Conservation (phyloP, 2,113 vertebrate species). For the Lophura nycthemera region DNA sequence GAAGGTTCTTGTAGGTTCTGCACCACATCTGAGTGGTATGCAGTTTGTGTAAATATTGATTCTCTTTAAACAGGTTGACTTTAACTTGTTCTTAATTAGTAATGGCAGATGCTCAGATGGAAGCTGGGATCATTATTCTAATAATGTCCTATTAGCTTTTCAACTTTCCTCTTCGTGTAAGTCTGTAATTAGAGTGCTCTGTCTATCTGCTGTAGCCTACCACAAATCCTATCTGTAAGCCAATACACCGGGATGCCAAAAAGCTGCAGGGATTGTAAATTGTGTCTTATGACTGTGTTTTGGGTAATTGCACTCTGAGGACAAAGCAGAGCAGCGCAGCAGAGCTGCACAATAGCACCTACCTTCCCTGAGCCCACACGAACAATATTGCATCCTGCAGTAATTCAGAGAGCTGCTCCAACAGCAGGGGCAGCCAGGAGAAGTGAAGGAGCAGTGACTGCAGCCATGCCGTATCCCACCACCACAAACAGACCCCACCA, state of each 20-base stretch:
- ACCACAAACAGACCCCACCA: background rate
- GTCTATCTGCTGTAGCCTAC: conserved; percentile 45
- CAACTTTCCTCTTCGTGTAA: conserved; percentile 67
- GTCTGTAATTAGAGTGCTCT: conserved; percentile 63
- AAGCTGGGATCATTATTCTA: conserved; percentile 70
- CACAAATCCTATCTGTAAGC: conserved; percentile 20
- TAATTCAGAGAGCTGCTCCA: background rate
- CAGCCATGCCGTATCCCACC: fast-evolving
- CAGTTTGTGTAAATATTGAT: conserved; percentile 65
- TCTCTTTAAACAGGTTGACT: conserved; percentile 61
- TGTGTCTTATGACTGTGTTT: conserved; percentile 20
- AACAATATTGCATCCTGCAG: background rate
- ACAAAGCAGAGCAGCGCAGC: background rate
- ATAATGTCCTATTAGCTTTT: conserved; percentile 70
- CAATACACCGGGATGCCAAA: conserved; percentile 30
- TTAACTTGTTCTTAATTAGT: conserved; percentile 75
- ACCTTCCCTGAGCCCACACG: background rate
- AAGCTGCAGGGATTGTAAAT: conserved; percentile 55
- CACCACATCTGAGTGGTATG: background rate
- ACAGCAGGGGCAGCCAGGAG: background rate
- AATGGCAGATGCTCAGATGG: conserved; percentile 74
- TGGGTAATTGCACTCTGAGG: conserved; percentile 20
- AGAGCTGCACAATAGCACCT: background rate
- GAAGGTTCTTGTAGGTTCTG: conserved; percentile 1
- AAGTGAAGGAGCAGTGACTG: background rate